Evolutionary conservation across 2,888 invertebrate genomes (phyloP).

Genomic region (Pristionchus fissidentatus): DNA sequence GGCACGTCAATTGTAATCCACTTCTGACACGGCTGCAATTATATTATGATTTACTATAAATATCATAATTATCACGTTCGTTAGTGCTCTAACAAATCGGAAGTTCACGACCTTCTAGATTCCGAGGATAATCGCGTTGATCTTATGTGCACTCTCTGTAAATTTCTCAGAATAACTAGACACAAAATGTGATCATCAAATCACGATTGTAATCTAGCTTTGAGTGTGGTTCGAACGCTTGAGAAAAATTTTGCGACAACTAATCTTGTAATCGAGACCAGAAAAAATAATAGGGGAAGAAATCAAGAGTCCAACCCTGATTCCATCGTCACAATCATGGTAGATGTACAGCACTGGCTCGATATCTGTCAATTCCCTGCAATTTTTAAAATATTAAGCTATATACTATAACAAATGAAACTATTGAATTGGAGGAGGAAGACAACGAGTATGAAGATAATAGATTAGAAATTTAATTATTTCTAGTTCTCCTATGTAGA

Average conservation of each 20-base stretch:
- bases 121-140: too few species aligned
- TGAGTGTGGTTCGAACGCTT: too few species aligned
- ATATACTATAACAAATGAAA: background rate
- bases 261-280: too few species aligned
- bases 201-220: too few species aligned
- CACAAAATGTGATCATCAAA: background rate
- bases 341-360: conserved; percentile 64
- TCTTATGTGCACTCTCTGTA: too few species aligned
- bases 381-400: background rate
- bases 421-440: background rate
- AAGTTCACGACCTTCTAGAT: too few species aligned
- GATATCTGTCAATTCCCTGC: conserved; percentile 60
- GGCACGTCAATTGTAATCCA: conserved; percentile 58
- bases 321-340: conserved; percentile 67
- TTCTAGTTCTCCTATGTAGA: too few species aligned
- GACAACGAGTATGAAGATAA: background rate
- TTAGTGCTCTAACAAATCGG: too few species aligned
- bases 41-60: background rate
- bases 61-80: background rate
- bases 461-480: too few species aligned
- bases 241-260: too few species aligned
- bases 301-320: conserved; percentile 53
- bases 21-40: conserved; percentile 62
- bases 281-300: background rate
- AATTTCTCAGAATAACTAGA: too few species aligned